Base-by-base conservation (phyloP, 2,797 vertebrate genomes). In the Macroramphosus scolopax region DNA sequence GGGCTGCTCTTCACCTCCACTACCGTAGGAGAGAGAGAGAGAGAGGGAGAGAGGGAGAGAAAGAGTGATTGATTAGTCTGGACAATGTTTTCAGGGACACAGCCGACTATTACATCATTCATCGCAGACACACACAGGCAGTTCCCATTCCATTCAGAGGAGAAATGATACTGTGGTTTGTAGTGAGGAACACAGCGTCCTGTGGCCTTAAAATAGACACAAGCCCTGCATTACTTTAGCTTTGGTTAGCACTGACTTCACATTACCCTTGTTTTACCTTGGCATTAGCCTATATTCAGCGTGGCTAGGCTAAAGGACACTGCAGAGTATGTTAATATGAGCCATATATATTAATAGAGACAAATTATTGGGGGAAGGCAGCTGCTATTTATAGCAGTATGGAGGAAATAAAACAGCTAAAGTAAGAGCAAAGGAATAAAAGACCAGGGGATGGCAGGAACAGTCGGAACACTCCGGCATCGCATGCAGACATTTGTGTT, bases 1-100 rank as follows among this genome's bases (percentile, higher is more conserved):
- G 92, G 87, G 66, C 88, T 89, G 16, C 90, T 91, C 81, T 94
- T 93, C 86, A 95, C 91, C 82, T 94, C 93, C 83, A 94, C 89
- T 68, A 70, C 72, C 80, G 63, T 44, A 58, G 47, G 34, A 40
- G 8, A 42, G 8, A 42, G 6, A 26, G 11, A 38, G 11, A 40
- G 8, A 53, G 33, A 38, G 17, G 26, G 24, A 54, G 37, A 47
- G 5, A 38, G 17, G 8, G 7, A 41, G 2, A 51, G 30, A 52
- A 16, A 49, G 18, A 61, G 11, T 20, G 33, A 68, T 37, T 47
- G 53, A 74, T 72, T 48, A 44, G 51, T 56, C 33, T 48, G 51
- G 32, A 60, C 51, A 50, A 36, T 45, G 39, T 40, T 61, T 32
- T 51, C 40, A 45, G 48, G 43, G 59, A 46, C 51, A 45, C 38